Conservation (phyloP, 35 echinoderm and acorn worm genomes). For the Heliocidaris tuberculata region DNA sequence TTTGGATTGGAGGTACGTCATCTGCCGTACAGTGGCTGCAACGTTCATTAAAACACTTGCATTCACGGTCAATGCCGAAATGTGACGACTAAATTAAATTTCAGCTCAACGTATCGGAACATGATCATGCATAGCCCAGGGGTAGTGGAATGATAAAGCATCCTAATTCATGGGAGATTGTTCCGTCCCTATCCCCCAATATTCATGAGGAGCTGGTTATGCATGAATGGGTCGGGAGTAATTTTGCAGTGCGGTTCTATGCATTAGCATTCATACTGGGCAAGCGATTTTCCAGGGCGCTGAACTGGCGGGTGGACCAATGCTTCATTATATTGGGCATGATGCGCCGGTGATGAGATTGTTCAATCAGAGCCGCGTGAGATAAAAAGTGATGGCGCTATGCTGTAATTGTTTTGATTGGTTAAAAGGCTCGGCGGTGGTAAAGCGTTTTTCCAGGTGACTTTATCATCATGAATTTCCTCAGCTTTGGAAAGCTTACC, state of each 20-base stretch:
- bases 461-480: not conserved
- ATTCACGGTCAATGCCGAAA: not conserved
- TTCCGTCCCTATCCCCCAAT: not conserved
- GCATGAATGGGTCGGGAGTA: not conserved
- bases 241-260: not conserved
- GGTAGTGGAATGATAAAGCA: not conserved
- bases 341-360: not conserved
- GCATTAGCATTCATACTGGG: not conserved
- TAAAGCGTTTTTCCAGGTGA: not conserved
- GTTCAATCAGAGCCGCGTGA: constrained; percentile 8
- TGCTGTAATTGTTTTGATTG: not conserved
- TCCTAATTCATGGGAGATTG: constrained; percentile 4
- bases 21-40: not conserved
- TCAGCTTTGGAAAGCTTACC: not conserved
- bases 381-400: constrained; percentile 3
- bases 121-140: not conserved
- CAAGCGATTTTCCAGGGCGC: not conserved
- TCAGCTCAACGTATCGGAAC: not conserved
- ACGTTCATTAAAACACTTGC: not conserved
- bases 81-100: constrained; percentile 12
- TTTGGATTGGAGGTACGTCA: not conserved
- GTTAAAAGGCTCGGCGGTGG: not conserved
- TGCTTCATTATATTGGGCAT: not conserved
- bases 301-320: not conserved
- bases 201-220: not conserved